Evolutionary conservation across 1,140 invertebrate genomes (phyloP), one percentile per base, ranked within the genome.

Genomic region (Polypedilum vanderplanki): DNA sequence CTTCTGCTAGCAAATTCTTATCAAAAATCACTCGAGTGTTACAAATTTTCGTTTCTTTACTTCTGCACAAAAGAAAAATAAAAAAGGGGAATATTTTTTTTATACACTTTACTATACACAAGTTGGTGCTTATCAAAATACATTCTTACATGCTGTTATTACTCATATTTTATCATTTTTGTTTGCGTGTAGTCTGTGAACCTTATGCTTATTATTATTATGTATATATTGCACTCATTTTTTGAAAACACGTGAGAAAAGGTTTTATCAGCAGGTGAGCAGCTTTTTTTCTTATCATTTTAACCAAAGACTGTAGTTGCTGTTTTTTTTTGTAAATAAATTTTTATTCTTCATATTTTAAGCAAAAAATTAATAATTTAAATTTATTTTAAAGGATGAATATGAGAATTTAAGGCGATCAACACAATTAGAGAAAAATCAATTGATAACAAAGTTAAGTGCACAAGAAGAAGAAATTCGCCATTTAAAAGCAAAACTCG

Each of bases 401-500:
- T 83, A 88, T 78, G 86, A 88, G 77, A 84, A 83, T 3, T 74
- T 89, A 12, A 82, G 87, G 1, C 87, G 88, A 77, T 82, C 86
- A 0, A 84, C 86, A 0, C 87, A 88, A 76, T 82, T 85, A 12
- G 87, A 88, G 75, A 85, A 84, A 76, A 84, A 83, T 73, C 82
- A 85, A 41, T 77, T 88, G 12, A 86, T 85, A 4, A 86, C 83
- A 57, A 85, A 87, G 67, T 77, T 88, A 46, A 86, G 87, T 2
- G 84, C 86, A 74, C 84, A 84, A 2, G 85, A 88, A 75, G 88
- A 89, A 76, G 85, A 88, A 75, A 86, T 87, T 17, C 84, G 86
- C 17, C 87, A 90, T 76, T 79, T 91, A 33, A 83, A 85, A 76
- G 87, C 88, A 76, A 85, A 89, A 77, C 82, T 90, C n/a, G 85